Evolutionary conservation across 2,797 vertebrate genomes (phyloP).

Genomic region (Steatocranus sp.): DNA sequence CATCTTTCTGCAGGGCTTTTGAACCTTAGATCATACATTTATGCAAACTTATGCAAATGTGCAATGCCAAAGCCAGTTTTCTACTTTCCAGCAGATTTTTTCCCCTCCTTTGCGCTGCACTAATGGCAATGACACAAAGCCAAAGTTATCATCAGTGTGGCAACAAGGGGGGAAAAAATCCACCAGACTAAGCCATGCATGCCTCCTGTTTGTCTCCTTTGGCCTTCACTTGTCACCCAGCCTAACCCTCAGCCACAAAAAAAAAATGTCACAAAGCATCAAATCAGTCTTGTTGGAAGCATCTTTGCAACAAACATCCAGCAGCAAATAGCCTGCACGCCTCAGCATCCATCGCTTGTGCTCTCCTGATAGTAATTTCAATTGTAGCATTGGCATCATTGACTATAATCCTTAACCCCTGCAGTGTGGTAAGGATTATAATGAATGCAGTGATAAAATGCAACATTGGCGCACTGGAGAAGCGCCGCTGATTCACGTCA

Average conservation of each 20-base stretch:
- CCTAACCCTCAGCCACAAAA: neutral
- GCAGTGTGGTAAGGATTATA: conserved; percentile 9
- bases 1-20: neutral
- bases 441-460: conserved; percentile 43
- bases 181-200: neutral
- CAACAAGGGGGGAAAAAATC: neutral
- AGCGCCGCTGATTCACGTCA: conserved; percentile 9
- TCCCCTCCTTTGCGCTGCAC: neutral
- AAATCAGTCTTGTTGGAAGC: conserved; percentile 24
- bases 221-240: neutral
- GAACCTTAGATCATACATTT: neutral
- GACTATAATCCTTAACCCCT: neutral
- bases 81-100: neutral
- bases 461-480: conserved; percentile 16
- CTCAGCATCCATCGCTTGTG: conserved; percentile 18
- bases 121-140: conserved; percentile 11
- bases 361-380: conserved; percentile 21
- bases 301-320: conserved; percentile 29
- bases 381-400: conserved; percentile 34
- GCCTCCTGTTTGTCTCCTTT: neutral
- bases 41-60: conserved; percentile 7
- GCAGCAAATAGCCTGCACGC: conserved; percentile 17
- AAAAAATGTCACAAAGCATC: conserved; percentile 20
- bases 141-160: conserved; percentile 1
- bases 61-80: conserved; percentile 37